phyloP scores from a whole-genome alignment of 2,797 vertebrate species.

The Sebastes kiyomatsui region DNA sequence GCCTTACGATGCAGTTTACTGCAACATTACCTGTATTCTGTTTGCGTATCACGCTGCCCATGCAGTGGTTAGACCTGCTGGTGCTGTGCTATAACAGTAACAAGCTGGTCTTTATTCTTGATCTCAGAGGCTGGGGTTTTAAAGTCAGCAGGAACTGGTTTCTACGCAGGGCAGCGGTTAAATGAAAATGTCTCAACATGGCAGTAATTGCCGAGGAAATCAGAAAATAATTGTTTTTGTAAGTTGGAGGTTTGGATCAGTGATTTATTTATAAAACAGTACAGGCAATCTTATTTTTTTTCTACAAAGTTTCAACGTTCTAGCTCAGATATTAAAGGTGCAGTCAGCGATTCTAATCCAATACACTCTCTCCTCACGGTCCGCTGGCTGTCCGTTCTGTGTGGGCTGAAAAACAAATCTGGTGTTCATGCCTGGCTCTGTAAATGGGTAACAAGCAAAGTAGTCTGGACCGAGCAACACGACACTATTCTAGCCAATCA shows the following conservation, averaged over 20 bases:
- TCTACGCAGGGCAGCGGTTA: not conserved
- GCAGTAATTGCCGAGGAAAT: not conserved
- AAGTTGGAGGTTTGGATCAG: not conserved
- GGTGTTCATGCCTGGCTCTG: not conserved
- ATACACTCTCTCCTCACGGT: not conserved
- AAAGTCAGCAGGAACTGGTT: not conserved
- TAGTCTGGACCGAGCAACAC: no score
- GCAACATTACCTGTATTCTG: conserved; percentile 44
- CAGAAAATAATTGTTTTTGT: not conserved
- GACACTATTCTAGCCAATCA: not conserved
- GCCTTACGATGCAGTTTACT: conserved; percentile 54
- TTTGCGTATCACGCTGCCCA: conserved; percentile 2
- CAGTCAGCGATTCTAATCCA: not conserved
- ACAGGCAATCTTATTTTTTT: not conserved
- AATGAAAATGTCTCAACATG: not conserved
- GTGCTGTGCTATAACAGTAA: not conserved
- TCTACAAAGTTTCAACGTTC: not conserved
- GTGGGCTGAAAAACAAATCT: not conserved
- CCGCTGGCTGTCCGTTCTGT: not conserved
- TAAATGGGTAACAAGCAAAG: not conserved
- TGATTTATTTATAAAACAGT: not conserved
- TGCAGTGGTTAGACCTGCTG: not conserved
- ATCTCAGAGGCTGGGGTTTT: not conserved
- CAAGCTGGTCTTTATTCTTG: not conserved
- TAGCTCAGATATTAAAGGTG: not conserved